Base-by-base conservation (phyloP, 64 coral and sea anemone genomes). In the Actinia tenebrosa region DNA sequence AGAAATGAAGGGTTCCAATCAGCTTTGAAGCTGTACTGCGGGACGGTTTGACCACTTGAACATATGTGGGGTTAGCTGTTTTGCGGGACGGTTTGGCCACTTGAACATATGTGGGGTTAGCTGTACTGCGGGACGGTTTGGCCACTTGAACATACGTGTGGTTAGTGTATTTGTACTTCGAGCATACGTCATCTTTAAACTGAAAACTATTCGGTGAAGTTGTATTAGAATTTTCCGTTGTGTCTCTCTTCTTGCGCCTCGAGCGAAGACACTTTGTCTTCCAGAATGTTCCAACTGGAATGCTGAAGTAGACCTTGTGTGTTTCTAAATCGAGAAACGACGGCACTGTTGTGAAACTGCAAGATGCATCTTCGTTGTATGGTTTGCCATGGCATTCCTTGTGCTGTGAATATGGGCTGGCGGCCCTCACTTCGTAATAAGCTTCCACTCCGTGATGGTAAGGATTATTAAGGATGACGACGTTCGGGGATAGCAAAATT, bases 361-460 rank as follows among this genome's bases (percentile, higher is more conserved):
- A 94, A 17, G 47, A 22, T 1, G 7, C 11, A 26, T 94, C 93
- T 55, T 94, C 93, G 30, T 94, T 87, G 15, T 80, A 19, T 16
- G 89, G 93, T 18, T 66, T 75, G 9, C 92, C 92, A 53, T 89
- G 83, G n/a, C 92, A 94, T 60, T 89, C 87, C 52, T 80, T 94
- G 84, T 94, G 88, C 25, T 55, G 19, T 10, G 92, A 89, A 56
- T 87, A 16, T 3, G 66, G 53, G 53, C 27, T 87, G 52, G 83
- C 18, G 5, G 78, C 62, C 19, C 13, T 25, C 30, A 18, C 17
- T 2, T 26, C 69, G 84, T 94, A 94, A 53, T 82, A 94, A 17
- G 80, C 77, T 43, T 94, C 92, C 17, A 66, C 56, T 9, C 92
- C 92, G 8, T 94, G 92, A 61, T 94, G 92, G 18, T 94, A 87